Percentiles rank a stretch among this genome's conserved stretches.
Conservation (phyloP, 2,888 invertebrate species). For the Serripes groenlandicus region DNA sequence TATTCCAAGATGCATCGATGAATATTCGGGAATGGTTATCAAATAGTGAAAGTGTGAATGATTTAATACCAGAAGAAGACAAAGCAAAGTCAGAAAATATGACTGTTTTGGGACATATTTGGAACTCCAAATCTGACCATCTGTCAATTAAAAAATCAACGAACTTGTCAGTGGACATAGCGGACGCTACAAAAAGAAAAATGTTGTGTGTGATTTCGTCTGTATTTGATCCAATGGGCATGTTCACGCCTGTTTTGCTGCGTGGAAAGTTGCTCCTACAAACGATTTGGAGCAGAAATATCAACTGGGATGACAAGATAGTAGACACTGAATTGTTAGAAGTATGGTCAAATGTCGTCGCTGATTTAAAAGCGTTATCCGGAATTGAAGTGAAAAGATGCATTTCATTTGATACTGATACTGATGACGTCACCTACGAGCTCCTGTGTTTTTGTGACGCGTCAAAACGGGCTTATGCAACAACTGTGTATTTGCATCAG, state of each 20-base stretch:
- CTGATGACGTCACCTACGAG: background rate
- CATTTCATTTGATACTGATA: background rate
- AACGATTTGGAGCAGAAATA: conserved; percentile 21
- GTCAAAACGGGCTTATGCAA: background rate
- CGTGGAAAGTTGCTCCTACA: conserved; percentile 29
- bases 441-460: conserved; percentile 7
- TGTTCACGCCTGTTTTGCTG: conserved; percentile 23
- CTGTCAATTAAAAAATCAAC: background rate
- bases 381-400: background rate
- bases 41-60: conserved; percentile 27
- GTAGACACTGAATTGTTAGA: background rate
- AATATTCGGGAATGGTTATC: conserved; percentile 34
- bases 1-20: conserved; percentile 25
- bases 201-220: conserved; percentile 16
- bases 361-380: background rate
- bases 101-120: background rate
- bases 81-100: background rate
- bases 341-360: background rate
- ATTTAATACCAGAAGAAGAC: conserved; percentile 1
- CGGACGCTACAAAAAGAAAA: conserved; percentile 20
- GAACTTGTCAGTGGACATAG: background rate
- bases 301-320: conserved; percentile 31
- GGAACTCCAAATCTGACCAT: background rate
- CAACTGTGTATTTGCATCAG: conserved; percentile 4
- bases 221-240: conserved; percentile 34